Conservation (phyloP, 2,888 invertebrate genomes). For the Thymelicus acteon region DNA sequence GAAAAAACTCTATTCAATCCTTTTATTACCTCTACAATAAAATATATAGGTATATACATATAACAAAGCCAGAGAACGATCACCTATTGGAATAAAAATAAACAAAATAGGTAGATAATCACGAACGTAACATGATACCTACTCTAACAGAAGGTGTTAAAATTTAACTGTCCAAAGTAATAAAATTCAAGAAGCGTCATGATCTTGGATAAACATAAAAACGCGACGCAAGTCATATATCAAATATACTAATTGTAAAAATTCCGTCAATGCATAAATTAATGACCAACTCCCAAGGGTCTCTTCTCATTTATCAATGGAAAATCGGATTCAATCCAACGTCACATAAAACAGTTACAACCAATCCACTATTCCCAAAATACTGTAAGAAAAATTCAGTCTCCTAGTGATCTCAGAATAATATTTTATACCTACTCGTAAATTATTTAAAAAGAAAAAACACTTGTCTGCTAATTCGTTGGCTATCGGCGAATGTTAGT, state of each 20-base stretch:
- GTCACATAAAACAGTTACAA: not conserved
- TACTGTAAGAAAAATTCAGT: too few relatives aligned
- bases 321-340: not conserved
- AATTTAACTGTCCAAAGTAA: constrained; percentile 45
- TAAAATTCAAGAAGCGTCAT: constrained; percentile 41
- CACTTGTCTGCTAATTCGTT: too few relatives aligned
- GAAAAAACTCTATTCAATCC: too few relatives aligned
- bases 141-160: constrained; percentile 32
- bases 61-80: constrained; percentile 1
- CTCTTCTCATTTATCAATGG: not conserved
- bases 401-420: too few relatives aligned
- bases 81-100: not conserved
- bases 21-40: not conserved
- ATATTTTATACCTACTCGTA: too few relatives aligned
- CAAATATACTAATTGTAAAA: constrained; percentile 40
- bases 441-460: too few relatives aligned
- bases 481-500: too few relatives aligned
- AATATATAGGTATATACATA: too few relatives aligned
- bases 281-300: constrained; percentile 19
- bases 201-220: constrained; percentile 41
- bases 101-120: constrained; percentile 13
- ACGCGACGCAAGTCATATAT: constrained; percentile 40
- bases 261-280: constrained; percentile 41
- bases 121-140: constrained; percentile 22
- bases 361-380: not conserved